Evolutionary conservation across 2,888 invertebrate genomes (phyloP).

Genomic region (Dryobota labecula): DNA sequence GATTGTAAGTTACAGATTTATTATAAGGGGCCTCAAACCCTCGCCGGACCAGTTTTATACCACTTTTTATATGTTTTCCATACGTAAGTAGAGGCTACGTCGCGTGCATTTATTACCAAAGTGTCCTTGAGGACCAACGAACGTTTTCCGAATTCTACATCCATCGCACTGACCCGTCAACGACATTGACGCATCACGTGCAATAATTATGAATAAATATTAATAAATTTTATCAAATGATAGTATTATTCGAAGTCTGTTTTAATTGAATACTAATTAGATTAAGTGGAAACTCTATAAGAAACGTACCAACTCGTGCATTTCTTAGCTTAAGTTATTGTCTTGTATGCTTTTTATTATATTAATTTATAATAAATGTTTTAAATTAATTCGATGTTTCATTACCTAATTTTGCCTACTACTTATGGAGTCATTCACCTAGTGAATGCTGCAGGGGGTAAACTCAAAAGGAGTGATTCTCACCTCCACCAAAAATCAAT

Average conservation of each 20-base stretch:
- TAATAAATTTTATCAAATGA: conserved; percentile 71
- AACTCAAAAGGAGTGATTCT: neutral
- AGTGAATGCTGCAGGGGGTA: neutral
- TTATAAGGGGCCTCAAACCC: conserved; percentile 37
- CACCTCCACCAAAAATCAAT: neutral
- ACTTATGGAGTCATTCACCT: neutral
- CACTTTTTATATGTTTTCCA: conserved; percentile 68
- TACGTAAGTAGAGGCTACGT: conserved; percentile 77
- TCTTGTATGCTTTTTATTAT: conserved; percentile 87
- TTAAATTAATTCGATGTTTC: conserved; percentile 73
- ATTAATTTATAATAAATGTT: conserved; percentile 89
- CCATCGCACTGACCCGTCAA: conserved; percentile 76
- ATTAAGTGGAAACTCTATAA: conserved; percentile 73
- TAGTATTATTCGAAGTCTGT: conserved; percentile 81
- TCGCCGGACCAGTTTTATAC: conserved; percentile 68
- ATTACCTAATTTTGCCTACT: conserved; percentile 19
- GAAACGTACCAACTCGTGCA: conserved; percentile 89
- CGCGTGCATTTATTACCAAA: conserved; percentile 74
- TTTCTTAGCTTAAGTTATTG: conserved; percentile 87
- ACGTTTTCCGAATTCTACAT: conserved; percentile 55
- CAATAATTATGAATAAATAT: conserved; percentile 59
- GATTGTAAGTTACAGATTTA: conserved; percentile 48
- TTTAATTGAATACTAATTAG: conserved; percentile 73
- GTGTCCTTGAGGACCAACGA: conserved; percentile 68
- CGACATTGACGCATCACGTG: conserved; percentile 77